Base-by-base conservation (phyloP, 2,113 vertebrate genomes). In the Elgaria multicarinata region DNA sequence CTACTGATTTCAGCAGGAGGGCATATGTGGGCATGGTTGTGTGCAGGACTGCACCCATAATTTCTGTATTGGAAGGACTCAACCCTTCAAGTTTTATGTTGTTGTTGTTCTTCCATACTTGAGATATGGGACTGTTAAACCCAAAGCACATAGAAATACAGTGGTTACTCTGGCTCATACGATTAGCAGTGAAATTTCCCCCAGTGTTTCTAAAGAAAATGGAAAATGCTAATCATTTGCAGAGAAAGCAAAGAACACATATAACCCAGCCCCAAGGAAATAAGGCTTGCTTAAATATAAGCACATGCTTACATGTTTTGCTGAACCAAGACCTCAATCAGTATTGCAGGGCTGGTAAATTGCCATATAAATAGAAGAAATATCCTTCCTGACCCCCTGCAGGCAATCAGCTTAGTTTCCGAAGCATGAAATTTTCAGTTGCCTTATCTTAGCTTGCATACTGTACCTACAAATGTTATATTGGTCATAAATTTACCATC, bases 401-500 rank as follows among this genome's bases (percentile, higher is more conserved):
- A 91, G 94, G 93, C 95, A 96, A 96, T 96, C 95, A 95, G 93
- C 95, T 95, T 91, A 92, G 87, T 90, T 95, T 90, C 87, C 91
- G 95, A 93, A 96, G 96, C 94, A 95, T 96, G 95, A 96, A 96
- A 96, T 96, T 95, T 76, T 94, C 80, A 95, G 93, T 75, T 84
- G 95, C 86, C 93, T 96, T 96, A 96, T 96, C 95, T 95, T 94
- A 87, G 80, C 93, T 93, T 96, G 94, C 95, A 94, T 95, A 94
- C 85, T 93, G 92, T 94, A 95, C 95, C 93, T 95, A 95, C 94
- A 95, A 93, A 94, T 92, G 93, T 95, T 96, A 95, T 95, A 95
- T 91, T 0, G 58, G 94, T 90, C 92, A 93, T 95, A 96, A 95
- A 95, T 95, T 95, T 95, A 94, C 92, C 89, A 92, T 91, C 46